Percentiles rank a stretch among this genome's conserved stretches.
These are phyloP conservation scores for Panthera leo DNA, from an alignment of 2,113 vertebrate species.

Conservation along the genomic window DNA sequence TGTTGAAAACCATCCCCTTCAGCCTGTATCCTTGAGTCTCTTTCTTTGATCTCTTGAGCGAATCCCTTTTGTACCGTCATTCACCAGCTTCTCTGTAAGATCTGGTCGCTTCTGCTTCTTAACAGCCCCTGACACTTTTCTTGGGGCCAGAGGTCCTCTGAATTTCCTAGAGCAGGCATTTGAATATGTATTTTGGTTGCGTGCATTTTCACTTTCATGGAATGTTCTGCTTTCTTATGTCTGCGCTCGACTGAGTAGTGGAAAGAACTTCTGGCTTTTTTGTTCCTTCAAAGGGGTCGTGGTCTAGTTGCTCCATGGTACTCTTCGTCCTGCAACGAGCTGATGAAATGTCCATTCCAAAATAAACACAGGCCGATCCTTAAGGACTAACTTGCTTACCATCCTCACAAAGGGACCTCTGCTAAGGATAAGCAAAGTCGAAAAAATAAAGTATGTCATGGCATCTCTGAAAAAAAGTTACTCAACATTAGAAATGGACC, in stretches of 20 bases:
- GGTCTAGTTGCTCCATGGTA: neutral
- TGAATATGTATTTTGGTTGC: neutral
- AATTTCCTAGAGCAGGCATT: neutral
- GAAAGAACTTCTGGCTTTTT: neutral
- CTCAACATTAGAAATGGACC: neutral
- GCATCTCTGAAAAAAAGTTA: neutral
- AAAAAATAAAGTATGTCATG: neutral
- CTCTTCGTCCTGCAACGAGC: neutral
- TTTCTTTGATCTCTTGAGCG: neutral
- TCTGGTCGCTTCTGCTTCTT: neutral
- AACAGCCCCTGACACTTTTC: neutral
- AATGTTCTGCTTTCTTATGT: neutral
- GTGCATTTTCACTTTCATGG: neutral
- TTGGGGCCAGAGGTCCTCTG: neutral
- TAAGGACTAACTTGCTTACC: neutral
- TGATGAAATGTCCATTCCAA: neutral
- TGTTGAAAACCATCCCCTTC: neutral
- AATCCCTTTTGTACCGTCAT: rapidly evolving
- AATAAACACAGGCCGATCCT: neutral
- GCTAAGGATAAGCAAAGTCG: neutral
- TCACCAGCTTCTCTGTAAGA: neutral
- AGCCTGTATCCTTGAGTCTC: neutral
- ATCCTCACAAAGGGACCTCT: neutral
- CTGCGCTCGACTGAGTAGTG: neutral
- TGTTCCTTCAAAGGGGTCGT: neutral